Conservation (phyloP, 1,140 invertebrate species). For the Drosophila fuyamai region DNA sequence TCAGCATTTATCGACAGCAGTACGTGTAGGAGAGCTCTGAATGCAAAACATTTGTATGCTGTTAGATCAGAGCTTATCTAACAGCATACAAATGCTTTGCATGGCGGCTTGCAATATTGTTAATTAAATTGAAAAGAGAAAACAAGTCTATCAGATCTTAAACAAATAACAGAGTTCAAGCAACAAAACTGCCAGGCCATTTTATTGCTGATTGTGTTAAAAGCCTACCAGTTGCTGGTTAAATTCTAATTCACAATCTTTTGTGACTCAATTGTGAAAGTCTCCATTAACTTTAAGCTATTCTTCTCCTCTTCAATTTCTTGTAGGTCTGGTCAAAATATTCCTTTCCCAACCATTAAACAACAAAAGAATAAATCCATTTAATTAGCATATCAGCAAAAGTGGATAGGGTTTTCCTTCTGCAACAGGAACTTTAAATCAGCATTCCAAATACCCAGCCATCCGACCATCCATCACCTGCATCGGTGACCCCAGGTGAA, state of each 20-base stretch:
- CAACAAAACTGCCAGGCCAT: neutral
- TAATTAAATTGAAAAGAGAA: constrained; percentile 16
- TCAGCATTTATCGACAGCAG: neutral
- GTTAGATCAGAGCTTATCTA: constrained; percentile 6
- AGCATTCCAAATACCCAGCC: constrained; percentile 5
- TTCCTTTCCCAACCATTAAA: neutral
- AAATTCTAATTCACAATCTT: neutral
- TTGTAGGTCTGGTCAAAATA: neutral
- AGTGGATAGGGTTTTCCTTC: constrained; percentile 10
- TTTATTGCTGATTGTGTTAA: neutral
- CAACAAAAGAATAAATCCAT: constrained; percentile 7
- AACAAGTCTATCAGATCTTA: neutral
- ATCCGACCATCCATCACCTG: constrained; percentile 31
- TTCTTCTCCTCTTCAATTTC: neutral
- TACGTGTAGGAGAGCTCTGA: neutral
- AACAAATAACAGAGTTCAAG: neutral
- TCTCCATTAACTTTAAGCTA: no score
- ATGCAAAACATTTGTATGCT: constrained; percentile 4
- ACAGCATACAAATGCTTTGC: constrained; percentile 2
- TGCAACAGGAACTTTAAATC: constrained; percentile 1
- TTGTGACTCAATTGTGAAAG: no score
- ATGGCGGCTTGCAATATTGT: neutral
- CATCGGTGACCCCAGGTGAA: constrained; percentile 53
- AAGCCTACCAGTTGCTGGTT: neutral
- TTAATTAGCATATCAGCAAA: constrained; percentile 16